Evolutionary conservation across 2,797 vertebrate species (phyloP).

Genomic region (Philypnodon macrostomus): DNA sequence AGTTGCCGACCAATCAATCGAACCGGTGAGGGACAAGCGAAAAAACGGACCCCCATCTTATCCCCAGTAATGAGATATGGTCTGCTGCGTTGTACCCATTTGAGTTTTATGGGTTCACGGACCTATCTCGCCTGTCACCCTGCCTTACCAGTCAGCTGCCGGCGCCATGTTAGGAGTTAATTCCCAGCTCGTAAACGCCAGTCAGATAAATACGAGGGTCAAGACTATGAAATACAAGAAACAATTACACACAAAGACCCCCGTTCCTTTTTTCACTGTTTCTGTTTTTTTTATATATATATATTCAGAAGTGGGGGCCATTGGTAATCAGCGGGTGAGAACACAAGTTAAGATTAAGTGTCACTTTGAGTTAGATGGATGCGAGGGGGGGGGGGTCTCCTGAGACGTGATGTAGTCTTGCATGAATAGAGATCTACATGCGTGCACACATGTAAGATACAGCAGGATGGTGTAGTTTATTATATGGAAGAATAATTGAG

Average conservation of each 20-base stretch:
- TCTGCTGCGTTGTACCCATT: conserved; percentile 50
- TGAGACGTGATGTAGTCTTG: conserved; percentile 2
- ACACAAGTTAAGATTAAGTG: conserved; percentile 47
- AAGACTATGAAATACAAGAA: conserved; percentile 49
- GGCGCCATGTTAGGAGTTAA: conserved; percentile 55
- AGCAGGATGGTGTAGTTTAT: neutral
- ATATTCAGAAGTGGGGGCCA: conserved; percentile 7
- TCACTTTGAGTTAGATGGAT: conserved; percentile 46
- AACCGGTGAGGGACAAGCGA: conserved; percentile 60
- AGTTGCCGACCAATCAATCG: conserved; percentile 75
- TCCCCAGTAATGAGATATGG: conserved; percentile 71
- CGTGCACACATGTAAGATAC: neutral
- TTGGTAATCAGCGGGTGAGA: conserved; percentile 47
- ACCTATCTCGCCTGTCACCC: conserved; percentile 15
- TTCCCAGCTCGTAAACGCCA: conserved; percentile 58
- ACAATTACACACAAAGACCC: conserved; percentile 55
- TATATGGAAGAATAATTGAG: neutral
- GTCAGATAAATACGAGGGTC: conserved; percentile 61
- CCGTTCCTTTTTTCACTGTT: conserved; percentile 17
- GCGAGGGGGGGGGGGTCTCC: conserved; percentile 18
- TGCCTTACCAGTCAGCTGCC: conserved; percentile 23
- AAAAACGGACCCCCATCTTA: conserved; percentile 59
- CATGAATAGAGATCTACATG: neutral
- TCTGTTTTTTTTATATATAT: conserved; percentile 36
- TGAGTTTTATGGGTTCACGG: conserved; percentile 66